These are phyloP conservation scores for Spilosoma lubricipeda DNA, from an alignment of 2,888 invertebrate genomes.

Conservation along the genomic window DNA sequence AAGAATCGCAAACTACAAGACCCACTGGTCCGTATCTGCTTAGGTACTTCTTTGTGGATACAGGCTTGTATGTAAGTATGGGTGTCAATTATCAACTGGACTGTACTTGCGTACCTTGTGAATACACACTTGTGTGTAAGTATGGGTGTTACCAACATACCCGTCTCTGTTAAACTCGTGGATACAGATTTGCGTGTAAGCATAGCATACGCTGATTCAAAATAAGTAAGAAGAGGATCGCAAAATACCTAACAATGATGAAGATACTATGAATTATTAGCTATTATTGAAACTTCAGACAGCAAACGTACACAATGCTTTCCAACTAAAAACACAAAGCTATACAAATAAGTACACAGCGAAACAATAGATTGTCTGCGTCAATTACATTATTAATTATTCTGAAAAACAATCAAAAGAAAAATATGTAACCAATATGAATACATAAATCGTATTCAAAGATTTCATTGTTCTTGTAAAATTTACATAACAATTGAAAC, in stretches of 20 bases:
- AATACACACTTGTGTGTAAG: too few species aligned
- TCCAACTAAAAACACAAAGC: slow-evolving; percentile 22
- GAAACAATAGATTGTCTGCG: slow-evolving; percentile 47
- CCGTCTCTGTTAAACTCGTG: too few species aligned
- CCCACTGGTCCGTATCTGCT: neutral
- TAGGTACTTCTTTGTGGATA: neutral
- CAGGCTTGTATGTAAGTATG: too few species aligned
- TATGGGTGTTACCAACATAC: too few species aligned
- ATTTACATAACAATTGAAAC: slow-evolving; percentile 64
- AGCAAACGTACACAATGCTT: neutral
- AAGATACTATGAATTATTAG: neutral
- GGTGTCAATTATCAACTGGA: too few species aligned
- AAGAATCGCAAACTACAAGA: neutral
- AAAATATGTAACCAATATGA: slow-evolving; percentile 58
- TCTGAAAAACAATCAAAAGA: slow-evolving; percentile 50
- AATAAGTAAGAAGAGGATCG: neutral
- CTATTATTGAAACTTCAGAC: neutral
- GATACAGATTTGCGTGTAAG: too few species aligned
- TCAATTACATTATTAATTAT: slow-evolving; percentile 67
- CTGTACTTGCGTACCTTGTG: too few species aligned
- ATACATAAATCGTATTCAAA: slow-evolving; percentile 60
- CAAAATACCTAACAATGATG: neutral
- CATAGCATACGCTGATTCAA: neutral
- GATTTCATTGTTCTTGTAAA: slow-evolving; percentile 49
- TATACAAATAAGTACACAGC: slow-evolving; percentile 32